A percentile compares a stretch with the other conserved stretches of the same genome.
These are phyloP conservation scores for Gadopsis marmoratus DNA, from an alignment of 2,797 vertebrate species.

Conservation along the genomic window DNA sequence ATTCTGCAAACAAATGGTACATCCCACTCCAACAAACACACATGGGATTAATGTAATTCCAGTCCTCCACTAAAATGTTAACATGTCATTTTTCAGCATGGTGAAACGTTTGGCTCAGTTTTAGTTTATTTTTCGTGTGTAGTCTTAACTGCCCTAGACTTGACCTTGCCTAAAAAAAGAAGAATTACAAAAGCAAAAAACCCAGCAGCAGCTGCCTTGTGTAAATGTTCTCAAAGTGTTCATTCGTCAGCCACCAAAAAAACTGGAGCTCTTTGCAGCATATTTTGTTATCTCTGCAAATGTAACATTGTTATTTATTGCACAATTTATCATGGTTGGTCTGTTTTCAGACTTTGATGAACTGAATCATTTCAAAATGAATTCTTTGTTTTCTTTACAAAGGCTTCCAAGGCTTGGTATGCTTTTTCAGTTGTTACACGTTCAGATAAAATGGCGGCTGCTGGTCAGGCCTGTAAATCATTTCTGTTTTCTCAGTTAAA, in stretches of 20 bases:
- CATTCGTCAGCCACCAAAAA: conserved; percentile 43
- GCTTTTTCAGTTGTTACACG: conserved; percentile 71
- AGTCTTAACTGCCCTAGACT: conserved; percentile 53
- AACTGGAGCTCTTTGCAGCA: conserved; percentile 8
- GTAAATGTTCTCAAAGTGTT: conserved; percentile 77
- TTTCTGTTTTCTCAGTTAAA: conserved; percentile 71
- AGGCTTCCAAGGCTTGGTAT: conserved; percentile 55
- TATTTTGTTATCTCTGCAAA: conserved; percentile 56
- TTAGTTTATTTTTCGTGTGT: conserved; percentile 72
- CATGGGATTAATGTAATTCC: conserved; percentile 3
- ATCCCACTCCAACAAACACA: not conserved
- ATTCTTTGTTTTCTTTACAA: conserved; percentile 61
- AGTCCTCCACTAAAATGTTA: conserved; percentile 20
- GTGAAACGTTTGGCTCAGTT: conserved; percentile 57
- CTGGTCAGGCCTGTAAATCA: conserved; percentile 66
- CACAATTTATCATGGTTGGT: conserved; percentile 53
- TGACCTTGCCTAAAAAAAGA: conserved; percentile 57
- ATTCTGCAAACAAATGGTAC: not conserved
- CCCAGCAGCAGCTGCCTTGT: conserved; percentile 72
- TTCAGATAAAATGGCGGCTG: conserved; percentile 52
- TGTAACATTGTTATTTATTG: conserved; percentile 58
- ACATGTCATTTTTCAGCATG: conserved; percentile 42
- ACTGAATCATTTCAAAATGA: conserved; percentile 50
- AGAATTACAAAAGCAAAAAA: not conserved
- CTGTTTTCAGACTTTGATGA: conserved; percentile 55